A percentile compares a stretch with the other conserved stretches of the same genome.
Evolutionary conservation across 2,797 vertebrate species (phyloP).

Genomic region (Eremophila alpestris): DNA sequence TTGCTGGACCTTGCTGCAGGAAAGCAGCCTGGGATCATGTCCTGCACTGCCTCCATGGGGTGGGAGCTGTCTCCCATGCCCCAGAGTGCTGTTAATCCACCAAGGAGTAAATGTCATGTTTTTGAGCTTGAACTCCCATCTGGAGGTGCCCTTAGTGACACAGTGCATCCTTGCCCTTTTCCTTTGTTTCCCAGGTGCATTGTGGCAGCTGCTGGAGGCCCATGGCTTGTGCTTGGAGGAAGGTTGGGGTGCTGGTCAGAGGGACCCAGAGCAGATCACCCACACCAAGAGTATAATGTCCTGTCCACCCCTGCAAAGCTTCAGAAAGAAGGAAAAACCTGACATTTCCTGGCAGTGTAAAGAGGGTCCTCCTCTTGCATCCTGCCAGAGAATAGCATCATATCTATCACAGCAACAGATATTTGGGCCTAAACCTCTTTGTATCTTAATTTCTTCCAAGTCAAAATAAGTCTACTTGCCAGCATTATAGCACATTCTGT

Average conservation of each 20-base stretch:
- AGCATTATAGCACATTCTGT: not conserved
- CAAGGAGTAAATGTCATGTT: rapidly evolving
- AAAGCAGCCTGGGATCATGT: not conserved
- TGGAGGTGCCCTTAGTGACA: not conserved
- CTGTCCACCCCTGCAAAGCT: not conserved
- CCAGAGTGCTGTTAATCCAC: not conserved
- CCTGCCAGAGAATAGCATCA: not conserved
- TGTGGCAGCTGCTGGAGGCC: not conserved
- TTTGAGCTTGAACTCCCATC: not conserved
- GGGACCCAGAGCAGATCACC: not conserved
- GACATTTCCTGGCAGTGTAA: not conserved
- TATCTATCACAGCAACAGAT: not conserved
- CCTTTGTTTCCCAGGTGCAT: not conserved
- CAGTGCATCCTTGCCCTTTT: rapidly evolving
- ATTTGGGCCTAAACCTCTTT: not conserved
- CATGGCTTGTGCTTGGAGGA: not conserved
- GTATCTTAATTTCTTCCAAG: not conserved
- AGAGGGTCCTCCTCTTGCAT: not conserved
- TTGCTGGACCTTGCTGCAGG: not conserved
- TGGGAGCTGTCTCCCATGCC: not conserved
- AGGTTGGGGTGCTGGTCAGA: not conserved
- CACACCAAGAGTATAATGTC: not conserved
- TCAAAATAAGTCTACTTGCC: constrained; percentile 22
- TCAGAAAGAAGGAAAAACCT: not conserved
- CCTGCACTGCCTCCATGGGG: rapidly evolving